Base-by-base conservation (phyloP, 2,888 invertebrate genomes). In the Ophion costatus region DNA sequence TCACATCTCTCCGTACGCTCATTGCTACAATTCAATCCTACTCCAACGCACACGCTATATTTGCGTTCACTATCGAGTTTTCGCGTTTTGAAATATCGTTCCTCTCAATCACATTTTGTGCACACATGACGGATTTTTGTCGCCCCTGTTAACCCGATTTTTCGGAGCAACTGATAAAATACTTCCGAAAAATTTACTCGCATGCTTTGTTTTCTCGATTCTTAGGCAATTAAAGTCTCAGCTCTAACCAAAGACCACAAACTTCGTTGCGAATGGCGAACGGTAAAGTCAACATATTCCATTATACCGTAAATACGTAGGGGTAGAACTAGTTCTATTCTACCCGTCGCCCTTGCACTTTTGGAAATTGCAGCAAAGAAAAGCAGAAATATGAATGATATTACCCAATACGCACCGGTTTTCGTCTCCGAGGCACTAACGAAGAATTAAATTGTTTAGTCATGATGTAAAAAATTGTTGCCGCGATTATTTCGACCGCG, bases 211-310 rank as follows among this genome's bases (percentile, higher is more conserved):
- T 61, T 84, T 84, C 79, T 82, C 51, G 82, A 80, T 91, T 90
- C 89, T 88, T 90, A 92, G 91, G 91, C 88, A 80, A 85, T 88
- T 90, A 88, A 90, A 90, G 86, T 90, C 90, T 82, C 91, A 90
- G 84, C 92, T 92, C 82, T 92, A 91, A 89, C 88, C 88, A 86
- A 89, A 88, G 78, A 87, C 88, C 76, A 85, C 88, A 81, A 82
- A 79, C 88, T 84, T 87, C 86, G 78, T 87, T 89, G 89, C 86
- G 78, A 88, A 87, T 69, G 90, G 90, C 90, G 87, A 81, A 88
- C 85, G 89, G 88, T 89, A 90, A 90, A 88, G 74, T 85, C 83
- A 85, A 87, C 82, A 86, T 67, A 75, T 84, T 80, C 80, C 4
- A 51, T 71, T 79, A 78, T 82, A 85, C n/a, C 66, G 71, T 61